Base-by-base conservation (phyloP, 2,113 vertebrate species). In the Eolophus roseicapilla region DNA sequence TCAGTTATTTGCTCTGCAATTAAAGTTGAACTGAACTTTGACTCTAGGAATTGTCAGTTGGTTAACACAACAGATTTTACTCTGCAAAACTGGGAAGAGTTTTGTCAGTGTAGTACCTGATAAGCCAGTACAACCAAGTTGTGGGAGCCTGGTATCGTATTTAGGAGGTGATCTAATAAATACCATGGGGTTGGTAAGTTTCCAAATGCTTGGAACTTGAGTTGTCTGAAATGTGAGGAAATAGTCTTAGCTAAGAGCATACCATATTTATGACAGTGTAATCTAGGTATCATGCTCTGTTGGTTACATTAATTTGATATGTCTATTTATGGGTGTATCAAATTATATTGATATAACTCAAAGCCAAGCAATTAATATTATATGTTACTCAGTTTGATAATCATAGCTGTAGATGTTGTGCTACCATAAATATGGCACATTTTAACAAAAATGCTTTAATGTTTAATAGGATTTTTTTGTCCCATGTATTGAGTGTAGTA, bases 251-350 rank as follows among this genome's bases (percentile, higher is more conserved):
- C 25, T 62, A 46, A 70, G 35, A 74, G 44, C 24, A 5, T 52
- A n/a, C 9, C 4, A 3, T 50, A 8, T 37, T 76, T 55, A 33
- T 21, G 35, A 14, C 20, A 64, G 15, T 19, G 11, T 70, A 37
- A 64, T 7, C 8, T 69, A 60, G 23, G 35, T 59, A 33, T 5
- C 13, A 35, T 29, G 10, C 21, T 71, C 27, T 82, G 4, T 24
- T 78, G 21, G 7, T 77, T 17, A 37, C 8, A 17, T 75, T 35
- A 11, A 52, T 57, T 74, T 62, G 14, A 11, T 62, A 33, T 0
- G 2, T 55, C 6, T 63, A 1, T 85, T 47, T 60, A 20, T 55
- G 35, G 49, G 17, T 0, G 1, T 37, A 27, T 28, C 6, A 37
- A 13, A 47, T 81, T n/a, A 44, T 11, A 20, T 31, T 44, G 7